Base-by-base conservation (phyloP, 2,113 vertebrate genomes). In the Balaeniceps rex region DNA sequence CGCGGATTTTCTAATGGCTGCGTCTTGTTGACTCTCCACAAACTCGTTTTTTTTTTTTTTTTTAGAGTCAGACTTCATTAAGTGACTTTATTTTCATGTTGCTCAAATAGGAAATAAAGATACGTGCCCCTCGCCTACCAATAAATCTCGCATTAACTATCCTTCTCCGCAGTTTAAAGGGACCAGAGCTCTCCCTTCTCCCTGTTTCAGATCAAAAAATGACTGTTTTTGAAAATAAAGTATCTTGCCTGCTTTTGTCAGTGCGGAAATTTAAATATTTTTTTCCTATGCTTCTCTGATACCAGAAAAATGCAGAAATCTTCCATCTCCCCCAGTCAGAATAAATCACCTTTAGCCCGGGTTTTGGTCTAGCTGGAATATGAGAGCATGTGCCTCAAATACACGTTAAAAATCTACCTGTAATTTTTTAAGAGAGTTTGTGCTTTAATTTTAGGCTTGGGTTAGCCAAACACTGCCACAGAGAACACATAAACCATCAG, bases 101-200 rank as follows among this genome's bases (percentile, higher is more conserved):
- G 80, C 83, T 94, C 52, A 18, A 46, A 63, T 77, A 69, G 79
- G 75, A 87, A 90, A 89, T 91, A 79, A 91, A 93, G 85, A 64
- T 75, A 22, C 5, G 55, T 12, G 31, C 61, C 84, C 71, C 81
- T 81, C 61, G 38, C 75, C 68, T 87, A 87, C 55, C 81, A 89
- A 76, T 95, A 95, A 95, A 96, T 93, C 91, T 93, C 66, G 1
- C 17, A 36, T 51, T 92, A 96, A 93, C 31, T 12, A 75, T 33
- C 38, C 49, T 60, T 6, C 80, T 46, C 61, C 9, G 24, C 16
- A 11, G 60, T 22, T 36, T 26, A 29, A 63, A 63, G 58, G 46
- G 36, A 42, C 31, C 57, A 80, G 72, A 15, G 19, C 5, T 60
- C 57, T 90, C 79, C 36, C 63, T 58, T 70, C 55, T 87, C 91